phyloP scores from a whole-genome alignment of 2,888 invertebrate species.

The Seladonia tumulorum region DNA sequence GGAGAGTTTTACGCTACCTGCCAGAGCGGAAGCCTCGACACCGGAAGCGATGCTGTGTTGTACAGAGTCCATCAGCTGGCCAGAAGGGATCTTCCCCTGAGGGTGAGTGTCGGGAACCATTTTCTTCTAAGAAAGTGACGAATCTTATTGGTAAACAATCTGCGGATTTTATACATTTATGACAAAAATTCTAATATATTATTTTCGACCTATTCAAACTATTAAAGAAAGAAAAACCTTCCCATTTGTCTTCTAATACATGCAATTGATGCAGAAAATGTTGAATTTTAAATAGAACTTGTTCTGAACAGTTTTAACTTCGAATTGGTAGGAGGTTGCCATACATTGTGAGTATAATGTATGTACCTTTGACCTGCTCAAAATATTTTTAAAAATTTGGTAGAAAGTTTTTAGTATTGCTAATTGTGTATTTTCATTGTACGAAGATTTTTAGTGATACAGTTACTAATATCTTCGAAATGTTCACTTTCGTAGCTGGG shows the following conservation, averaged over 20 bases:
- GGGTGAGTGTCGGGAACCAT: conserved; percentile 73
- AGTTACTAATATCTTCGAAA: not conserved
- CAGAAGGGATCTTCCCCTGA: conserved; percentile 84
- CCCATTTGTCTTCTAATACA: too few species aligned
- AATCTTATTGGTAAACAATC: too few species aligned
- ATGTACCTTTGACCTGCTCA: too few species aligned
- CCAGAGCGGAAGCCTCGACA: conserved; percentile 83
- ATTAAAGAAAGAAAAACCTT: too few species aligned
- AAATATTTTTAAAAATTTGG: not conserved
- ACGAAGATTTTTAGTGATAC: too few species aligned
- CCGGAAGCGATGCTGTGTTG: conserved; percentile 83
- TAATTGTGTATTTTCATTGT: not conserved
- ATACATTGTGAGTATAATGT: too few species aligned
- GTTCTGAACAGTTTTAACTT: too few species aligned
- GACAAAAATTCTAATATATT: too few species aligned
- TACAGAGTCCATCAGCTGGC: conserved; percentile 85
- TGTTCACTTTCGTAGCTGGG: not conserved
- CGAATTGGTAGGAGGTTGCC: too few species aligned
- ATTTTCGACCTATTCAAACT: too few species aligned
- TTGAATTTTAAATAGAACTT: too few species aligned
- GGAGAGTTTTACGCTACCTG: conserved; percentile 86
- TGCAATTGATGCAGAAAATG: too few species aligned
- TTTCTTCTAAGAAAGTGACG: not conserved
- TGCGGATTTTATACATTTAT: not conserved
- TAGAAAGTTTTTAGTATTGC: not conserved